Percentiles rank a stretch among this genome's conserved stretches.
phyloP scores from a whole-genome alignment of 2,888 invertebrate genomes.

The Heliconius erato region DNA sequence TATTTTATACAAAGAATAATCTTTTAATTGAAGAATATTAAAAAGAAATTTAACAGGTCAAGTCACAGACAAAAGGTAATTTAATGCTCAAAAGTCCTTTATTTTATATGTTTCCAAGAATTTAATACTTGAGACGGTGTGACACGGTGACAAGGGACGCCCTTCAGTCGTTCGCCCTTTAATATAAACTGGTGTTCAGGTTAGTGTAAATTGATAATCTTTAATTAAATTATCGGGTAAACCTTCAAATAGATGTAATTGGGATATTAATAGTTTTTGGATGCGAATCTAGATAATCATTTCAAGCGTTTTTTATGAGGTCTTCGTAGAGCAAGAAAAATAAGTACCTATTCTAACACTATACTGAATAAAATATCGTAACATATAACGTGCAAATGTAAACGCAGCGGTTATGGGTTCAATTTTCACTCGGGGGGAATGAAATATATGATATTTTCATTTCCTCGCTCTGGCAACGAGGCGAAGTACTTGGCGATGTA shows the following conservation, averaged over 20 bases:
- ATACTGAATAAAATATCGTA: no score
- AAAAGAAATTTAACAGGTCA: neutral
- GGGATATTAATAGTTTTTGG: neutral
- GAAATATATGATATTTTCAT: no score
- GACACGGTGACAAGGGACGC: neutral
- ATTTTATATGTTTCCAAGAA: neutral
- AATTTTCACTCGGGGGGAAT: no score
- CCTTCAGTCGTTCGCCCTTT: conserved; percentile 7
- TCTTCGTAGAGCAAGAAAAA: no score
- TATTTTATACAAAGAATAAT: neutral
- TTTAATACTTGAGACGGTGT: conserved; percentile 7
- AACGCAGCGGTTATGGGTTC: no score
- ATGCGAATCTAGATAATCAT: neutral
- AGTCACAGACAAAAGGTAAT: neutral
- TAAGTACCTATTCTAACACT: no score
- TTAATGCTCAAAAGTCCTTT: neutral
- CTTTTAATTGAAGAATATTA: no score
- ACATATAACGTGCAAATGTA: no score
- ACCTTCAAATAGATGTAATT: neutral
- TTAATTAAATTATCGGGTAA: neutral
- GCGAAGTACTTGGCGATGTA: no score
- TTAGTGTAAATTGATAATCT: neutral
- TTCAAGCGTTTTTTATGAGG: no score
- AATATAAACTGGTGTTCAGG: conserved; percentile 1
- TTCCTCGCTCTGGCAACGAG: no score